Base-by-base conservation (phyloP, 2,113 vertebrate genomes). In the Forbesichthys agassizii region DNA sequence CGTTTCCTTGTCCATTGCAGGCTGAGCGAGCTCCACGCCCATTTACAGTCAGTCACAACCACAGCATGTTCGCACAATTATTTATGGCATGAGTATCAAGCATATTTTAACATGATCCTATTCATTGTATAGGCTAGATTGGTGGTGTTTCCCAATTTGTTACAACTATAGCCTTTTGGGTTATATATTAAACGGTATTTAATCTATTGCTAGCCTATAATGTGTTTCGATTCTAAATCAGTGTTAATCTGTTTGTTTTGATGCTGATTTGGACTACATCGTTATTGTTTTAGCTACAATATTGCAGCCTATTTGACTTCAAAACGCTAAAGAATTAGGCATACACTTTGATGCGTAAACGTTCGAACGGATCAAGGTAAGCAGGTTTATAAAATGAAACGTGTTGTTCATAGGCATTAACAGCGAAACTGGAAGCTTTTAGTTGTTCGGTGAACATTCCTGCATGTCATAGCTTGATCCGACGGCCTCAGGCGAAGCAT, bases 391-490 rank as follows among this genome's bases (percentile, higher is more conserved):
- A 12, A 9, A 16, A 16, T 10, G 10, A 12, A 9, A 51, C 36
- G 33, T 11, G 12, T 11, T 33, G 33, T n/a, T 66, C 54, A 61
- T 9, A n/a, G 10, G 20, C 64, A 47, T 0, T 13, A 20, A 20
- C 27, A 53, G 67, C 62, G 54, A 60, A 67, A 66, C 61, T 33
- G 48, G 72, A 52, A 48, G 33, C 54, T 60, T 55, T 64, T n/a
- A 27, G 62, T n/a, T 47, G 73, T 79, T 69, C 72, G 56, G 0
- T 48, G 46, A 16, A 16, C 55, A 18, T 1, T 13, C 47, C 3
- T 57, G 59, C 88, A 33, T 85, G 88, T 81, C 65, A 53, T 61
- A 71, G 83, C 88, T 79, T 86, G 88, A 85, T 65, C 64, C 61
- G 1, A n/a, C 58, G 42, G 72, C 81, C 74, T 46, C 74, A 0